phyloP scores from a whole-genome alignment of 2,113 vertebrate genomes.

The Chloebia gouldiae region DNA sequence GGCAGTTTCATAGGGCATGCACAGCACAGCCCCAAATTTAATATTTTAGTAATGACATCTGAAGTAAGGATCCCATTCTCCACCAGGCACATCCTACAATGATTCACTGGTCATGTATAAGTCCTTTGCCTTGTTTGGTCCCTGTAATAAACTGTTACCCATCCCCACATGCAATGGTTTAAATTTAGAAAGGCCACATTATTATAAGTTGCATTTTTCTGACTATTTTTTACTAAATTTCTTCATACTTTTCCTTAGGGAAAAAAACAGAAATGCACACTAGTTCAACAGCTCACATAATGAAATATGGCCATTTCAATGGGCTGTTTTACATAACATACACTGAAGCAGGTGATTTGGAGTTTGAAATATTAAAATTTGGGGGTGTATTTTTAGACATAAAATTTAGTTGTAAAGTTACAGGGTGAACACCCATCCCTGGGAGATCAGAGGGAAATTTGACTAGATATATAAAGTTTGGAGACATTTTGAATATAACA shows the following conservation, averaged over 20 bases:
- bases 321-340: neutral
- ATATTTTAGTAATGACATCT: neutral
- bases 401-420: neutral
- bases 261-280: neutral
- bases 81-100: neutral
- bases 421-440: neutral
- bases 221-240: neutral
- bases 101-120: neutral
- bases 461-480: neutral
- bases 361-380: neutral
- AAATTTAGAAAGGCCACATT: neutral
- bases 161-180: neutral
- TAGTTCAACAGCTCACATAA: neutral
- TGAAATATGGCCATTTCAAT: neutral
- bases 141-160: neutral
- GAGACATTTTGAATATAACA: rapidly evolving
- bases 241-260: neutral
- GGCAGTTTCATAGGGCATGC: neutral
- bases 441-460: neutral
- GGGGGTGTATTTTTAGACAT: neutral
- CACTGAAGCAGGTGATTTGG: neutral
- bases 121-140: neutral
- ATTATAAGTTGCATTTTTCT: neutral
- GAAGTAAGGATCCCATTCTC: neutral
- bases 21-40: neutral